A percentile compares a stretch with the other conserved stretches of the same genome.
Conservation (phyloP, 2,888 invertebrate genomes). For the Labia minor region DNA sequence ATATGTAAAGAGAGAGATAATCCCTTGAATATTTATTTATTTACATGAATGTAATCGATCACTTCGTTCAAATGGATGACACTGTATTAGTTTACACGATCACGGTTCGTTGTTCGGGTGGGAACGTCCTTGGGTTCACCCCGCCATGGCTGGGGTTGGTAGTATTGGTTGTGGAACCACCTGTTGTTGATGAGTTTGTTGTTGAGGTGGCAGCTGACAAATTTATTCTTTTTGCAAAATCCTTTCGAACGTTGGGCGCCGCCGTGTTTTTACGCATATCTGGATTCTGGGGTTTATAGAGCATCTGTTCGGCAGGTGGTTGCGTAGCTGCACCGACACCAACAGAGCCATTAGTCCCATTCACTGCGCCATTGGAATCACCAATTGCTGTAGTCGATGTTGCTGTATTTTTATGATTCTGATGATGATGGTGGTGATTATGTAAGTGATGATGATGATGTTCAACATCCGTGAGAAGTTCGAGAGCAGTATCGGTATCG, state of each 20-base stretch:
- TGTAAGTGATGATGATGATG: constrained; percentile 32
- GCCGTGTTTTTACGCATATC: constrained; percentile 77
- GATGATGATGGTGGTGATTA: constrained; percentile 36
- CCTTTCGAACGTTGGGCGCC: constrained; percentile 52
- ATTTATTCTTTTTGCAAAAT: constrained; percentile 64
- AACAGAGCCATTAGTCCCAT: constrained; percentile 20
- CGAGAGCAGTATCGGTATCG: background rate
- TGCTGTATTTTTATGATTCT: constrained; percentile 22
- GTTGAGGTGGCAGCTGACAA: constrained; percentile 28
- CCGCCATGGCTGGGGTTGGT: no score
- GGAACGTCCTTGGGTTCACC: background rate
- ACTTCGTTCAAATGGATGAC: background rate
- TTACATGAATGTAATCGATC: constrained; percentile 53
- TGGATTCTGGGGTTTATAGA: constrained; percentile 71
- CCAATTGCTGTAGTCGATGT: constrained; percentile 19
- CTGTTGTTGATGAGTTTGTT: background rate
- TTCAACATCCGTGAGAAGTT: background rate
- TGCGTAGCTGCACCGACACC: background rate
- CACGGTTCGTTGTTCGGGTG: background rate
- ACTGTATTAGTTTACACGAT: background rate
- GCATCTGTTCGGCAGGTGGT: background rate
- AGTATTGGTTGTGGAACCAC: no score
- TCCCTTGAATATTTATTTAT: constrained; percentile 34
- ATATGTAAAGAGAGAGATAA: no score
- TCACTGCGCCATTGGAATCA: constrained; percentile 23